These are phyloP conservation scores for Onychomys leucogaster DNA, from an alignment of 2,797 vertebrate species.

Conservation along the genomic window DNA sequence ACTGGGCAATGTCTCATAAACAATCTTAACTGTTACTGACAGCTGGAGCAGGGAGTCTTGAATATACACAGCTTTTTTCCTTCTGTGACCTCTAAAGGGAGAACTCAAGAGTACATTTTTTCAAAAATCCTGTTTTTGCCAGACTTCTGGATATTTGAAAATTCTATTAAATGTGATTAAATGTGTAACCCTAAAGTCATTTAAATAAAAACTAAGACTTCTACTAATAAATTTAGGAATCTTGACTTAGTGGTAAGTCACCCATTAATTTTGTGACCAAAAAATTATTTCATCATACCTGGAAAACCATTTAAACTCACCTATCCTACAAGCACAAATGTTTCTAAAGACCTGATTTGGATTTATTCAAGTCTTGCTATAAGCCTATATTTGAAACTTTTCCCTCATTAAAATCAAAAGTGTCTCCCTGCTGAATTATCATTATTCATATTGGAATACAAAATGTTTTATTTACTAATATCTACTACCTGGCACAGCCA, in stretches of 20 bases:
- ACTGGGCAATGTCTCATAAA: slow-evolving; percentile 52
- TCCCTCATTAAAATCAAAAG: slow-evolving; percentile 50
- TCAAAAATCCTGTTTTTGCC: not conserved
- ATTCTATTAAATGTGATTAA: slow-evolving; percentile 46
- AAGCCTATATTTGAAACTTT: slow-evolving; percentile 58
- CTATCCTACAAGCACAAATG: not conserved
- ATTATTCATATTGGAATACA: slow-evolving; percentile 38
- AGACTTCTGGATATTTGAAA: slow-evolving; percentile 46
- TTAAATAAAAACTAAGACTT: slow-evolving; percentile 51
- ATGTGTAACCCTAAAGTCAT: slow-evolving; percentile 34
- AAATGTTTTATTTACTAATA: slow-evolving; percentile 48
- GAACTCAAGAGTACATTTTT: slow-evolving; percentile 42
- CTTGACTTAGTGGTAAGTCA: slow-evolving; percentile 15
- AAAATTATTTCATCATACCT: not conserved
- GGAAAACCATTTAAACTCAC: slow-evolving; percentile 60
- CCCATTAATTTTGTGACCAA: not conserved
- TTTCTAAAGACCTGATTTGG: slow-evolving; percentile 56
- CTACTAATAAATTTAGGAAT: slow-evolving; percentile 39
- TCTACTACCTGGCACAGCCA: not conserved
- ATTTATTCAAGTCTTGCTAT: slow-evolving; percentile 47
- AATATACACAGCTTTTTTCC: slow-evolving; percentile 34
- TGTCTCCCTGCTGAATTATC: not conserved
- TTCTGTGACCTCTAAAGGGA: slow-evolving; percentile 58
- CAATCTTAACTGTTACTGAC: slow-evolving; percentile 54
- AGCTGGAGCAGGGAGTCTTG: slow-evolving; percentile 30